Percentiles rank a stretch among this genome's conserved stretches.
phyloP scores from a whole-genome alignment of 2,888 invertebrate genomes.

The Matsumyia berberina region DNA sequence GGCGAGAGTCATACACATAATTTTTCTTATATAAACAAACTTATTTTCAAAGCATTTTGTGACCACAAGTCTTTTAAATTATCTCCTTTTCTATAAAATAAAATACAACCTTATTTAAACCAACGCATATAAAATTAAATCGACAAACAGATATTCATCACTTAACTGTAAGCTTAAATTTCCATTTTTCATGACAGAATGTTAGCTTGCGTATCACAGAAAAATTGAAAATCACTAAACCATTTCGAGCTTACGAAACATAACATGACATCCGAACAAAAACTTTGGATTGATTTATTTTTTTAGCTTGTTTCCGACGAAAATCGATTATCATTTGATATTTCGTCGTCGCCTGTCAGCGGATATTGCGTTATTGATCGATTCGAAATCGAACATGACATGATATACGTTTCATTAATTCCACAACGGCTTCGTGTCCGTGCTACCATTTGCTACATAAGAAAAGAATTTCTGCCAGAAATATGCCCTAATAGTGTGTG shows the following conservation, averaged over 20 bases:
- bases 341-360: constrained; percentile 60
- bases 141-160: neutral
- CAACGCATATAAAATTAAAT: neutral
- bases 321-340: constrained; percentile 62
- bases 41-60: no score
- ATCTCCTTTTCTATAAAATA: no score
- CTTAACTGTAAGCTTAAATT: neutral
- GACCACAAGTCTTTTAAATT: no score
- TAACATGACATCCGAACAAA: constrained; percentile 43
- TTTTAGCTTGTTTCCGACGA: constrained; percentile 29
- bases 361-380: constrained; percentile 60
- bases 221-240: constrained; percentile 25
- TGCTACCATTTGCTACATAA: constrained; percentile 1
- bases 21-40: no score
- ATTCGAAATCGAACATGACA: constrained; percentile 59
- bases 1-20: no score
- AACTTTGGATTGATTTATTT: constrained; percentile 54
- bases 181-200: neutral
- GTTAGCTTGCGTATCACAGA: constrained; percentile 18
- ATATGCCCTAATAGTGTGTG: neutral
- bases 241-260: constrained; percentile 21
- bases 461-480: neutral
- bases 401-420: constrained; percentile 62
- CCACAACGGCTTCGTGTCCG: constrained; percentile 31
- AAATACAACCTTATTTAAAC: no score